Evolutionary conservation across 1,140 invertebrate genomes (phyloP).

Genomic region (Littorina saxatilis): DNA sequence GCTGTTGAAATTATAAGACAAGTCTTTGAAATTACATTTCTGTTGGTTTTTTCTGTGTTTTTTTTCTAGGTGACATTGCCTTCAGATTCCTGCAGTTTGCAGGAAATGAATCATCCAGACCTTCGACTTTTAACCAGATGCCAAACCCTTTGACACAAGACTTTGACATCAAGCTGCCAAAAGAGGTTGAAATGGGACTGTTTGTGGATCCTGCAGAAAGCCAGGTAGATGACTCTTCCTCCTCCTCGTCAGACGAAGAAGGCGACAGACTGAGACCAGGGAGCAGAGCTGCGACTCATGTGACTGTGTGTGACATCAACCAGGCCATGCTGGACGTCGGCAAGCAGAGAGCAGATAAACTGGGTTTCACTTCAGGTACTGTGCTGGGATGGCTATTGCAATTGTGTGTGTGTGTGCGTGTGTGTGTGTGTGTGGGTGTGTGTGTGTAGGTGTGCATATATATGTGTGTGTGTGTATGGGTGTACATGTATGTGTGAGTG

Average conservation of each 20-base stretch:
- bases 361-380: conserved; percentile 73
- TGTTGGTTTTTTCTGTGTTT: no score
- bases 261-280: conserved; percentile 13
- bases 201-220: conserved; percentile 40
- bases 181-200: conserved; percentile 40
- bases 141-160: neutral
- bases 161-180: conserved; percentile 33
- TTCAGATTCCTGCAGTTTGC: conserved; percentile 74
- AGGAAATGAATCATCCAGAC: conserved; percentile 37
- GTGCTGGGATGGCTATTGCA: no score
- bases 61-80: conserved; percentile 75
- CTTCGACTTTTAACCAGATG: neutral
- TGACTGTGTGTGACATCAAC: conserved; percentile 97
- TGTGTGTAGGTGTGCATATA: no score
- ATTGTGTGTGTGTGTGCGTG: no score
- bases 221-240: conserved; percentile 34
- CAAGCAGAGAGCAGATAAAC: conserved; percentile 82
- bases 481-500: no score
- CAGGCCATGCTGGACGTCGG: conserved; percentile 96
- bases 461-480: no score
- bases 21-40: no score
- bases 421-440: no score
- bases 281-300: conserved; percentile 56
- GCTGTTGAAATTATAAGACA: no score
- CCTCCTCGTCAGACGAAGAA: conserved; percentile 51